Base-by-base conservation (phyloP, 2,797 vertebrate species). In the Yasuhikotakia modesta region DNA sequence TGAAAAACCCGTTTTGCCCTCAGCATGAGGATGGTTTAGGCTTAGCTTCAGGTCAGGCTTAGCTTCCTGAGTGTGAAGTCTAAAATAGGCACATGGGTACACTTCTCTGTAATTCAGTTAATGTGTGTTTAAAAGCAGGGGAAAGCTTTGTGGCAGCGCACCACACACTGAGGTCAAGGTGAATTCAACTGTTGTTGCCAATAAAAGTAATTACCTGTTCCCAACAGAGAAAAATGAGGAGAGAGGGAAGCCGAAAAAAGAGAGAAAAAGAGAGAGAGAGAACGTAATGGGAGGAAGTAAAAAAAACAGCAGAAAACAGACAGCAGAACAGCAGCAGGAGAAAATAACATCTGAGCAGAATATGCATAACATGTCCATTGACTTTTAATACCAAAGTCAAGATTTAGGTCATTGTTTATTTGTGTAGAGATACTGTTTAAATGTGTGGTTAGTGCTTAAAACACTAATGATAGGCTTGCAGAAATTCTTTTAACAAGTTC, bases 191-290 rank as follows among this genome's bases (percentile, higher is more conserved):
- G 64, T 79, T 77, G 70, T 60, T 67, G 52, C 72, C 75, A 82
- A 80, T 79, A 82, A 83, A 83, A 66, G 30, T 55, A 81, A 85
- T 82, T 52, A 70, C 76, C 78, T 80, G 52, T 60, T 74, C 80
- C 50, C 70, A 78, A 65, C 30, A 76, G 73, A 69, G 53, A 76
- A 0, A n/a, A 48, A 39, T 19, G 12, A 30, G 35, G 57, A 63
- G 73, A 58, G 70, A 76, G 69, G 35, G 67, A 74, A 55, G 64
- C 43, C 13, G 43, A 39, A 8, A 39, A 39, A 43, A 27, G 1
- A 35, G 8, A 43, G 39, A 58, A 45, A 61, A n/a, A 73, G 52
- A 57, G 53, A 69, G 45, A 76, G 74, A 58, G 17, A 14, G 50
- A 58, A 35, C 35, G 16, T 55, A 17, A 68, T 65, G 48, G 19